Evolutionary conservation across 2,113 vertebrate species (phyloP), one percentile per base, ranked within the genome.

Genomic region (Nanorana parkeri): DNA sequence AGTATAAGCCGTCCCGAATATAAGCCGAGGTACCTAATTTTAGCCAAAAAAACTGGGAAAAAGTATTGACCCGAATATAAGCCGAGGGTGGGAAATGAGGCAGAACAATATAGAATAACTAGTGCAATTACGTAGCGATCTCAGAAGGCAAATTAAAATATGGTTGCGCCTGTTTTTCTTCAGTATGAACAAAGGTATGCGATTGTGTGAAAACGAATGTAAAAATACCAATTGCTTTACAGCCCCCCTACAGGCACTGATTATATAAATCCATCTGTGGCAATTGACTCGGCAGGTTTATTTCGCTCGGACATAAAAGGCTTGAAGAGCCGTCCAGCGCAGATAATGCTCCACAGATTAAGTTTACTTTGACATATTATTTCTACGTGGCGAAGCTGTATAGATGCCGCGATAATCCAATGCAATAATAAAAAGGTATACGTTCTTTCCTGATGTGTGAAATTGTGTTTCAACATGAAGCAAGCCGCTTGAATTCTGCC

Each of bases 211-310:
- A 5, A 15, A 20, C 5, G 19, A 55, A 32, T 56, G n/a, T 4
- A 32, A 16, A 47, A 58, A 29, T 74, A 26, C 15, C 2, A 19
- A 21, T 23, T 17, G 28, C 71, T 74, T 74, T 21, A 5, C 26
- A 16, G 54, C 4, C 19, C 0, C 19, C 71, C 52, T 58, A 55
- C 54, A 58, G 54, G 54, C 54, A 32, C 58, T 74, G 26, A 74
- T 74, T 28, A 32, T 26, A 74, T 74, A 58, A 74, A 21, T 36
- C 54, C 32, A 58, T 74, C 21, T 29, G n/a, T 24, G 17, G 51
- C 69, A 56, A 71, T 54, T 54, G 41, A 69, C 68, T 69, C 68
- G 21, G 68, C 24, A 17, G 26, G 10, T 28, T 24, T 10, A 32
- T n/a, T 58, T 56, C 68, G 47, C 17, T 69, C 15, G n/a, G 17